Base-by-base conservation (phyloP, 2,113 vertebrate genomes). In the Protobothrops mucrosquamatus region DNA sequence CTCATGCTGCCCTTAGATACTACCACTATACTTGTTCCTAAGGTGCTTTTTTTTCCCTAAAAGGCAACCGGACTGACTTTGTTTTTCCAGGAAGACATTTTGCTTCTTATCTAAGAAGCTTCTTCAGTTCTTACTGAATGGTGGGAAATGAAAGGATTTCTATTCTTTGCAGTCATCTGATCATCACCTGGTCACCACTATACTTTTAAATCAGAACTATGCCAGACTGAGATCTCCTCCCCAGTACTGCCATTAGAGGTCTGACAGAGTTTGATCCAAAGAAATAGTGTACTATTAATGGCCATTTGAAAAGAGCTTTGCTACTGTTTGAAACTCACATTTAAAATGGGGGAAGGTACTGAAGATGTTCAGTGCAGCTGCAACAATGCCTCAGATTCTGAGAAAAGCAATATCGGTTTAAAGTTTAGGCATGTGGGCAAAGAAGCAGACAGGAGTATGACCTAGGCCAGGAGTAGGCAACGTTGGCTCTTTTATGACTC, bases 1-100 rank as follows among this genome's bases (percentile, higher is more conserved):
- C 2, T 74, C 2, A 0, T 39, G 15, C 15, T 39, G 2, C 6
- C 69, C 7, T 74, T 74, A 39, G n/a, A 74, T 74, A 74, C 5
- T 5, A 6, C 69, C n/a, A 74, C n/a, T 74, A 8, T 20, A 34
- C n/a, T n/a, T 64, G 26, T n/a, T 12, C 26, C 61, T n/a, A 14
- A 64, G 11, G 26, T 64, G 26, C 61, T 64, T 1, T 0, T 3
- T 1, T 4, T 1, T 3, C 4, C 11, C 24, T 22, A 1, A 64
- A 64, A 64, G 26, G 61, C 61, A 64, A 64, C 11, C 29, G 11
- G 11, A 64, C 11, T 64, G 11, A 64, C 11, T 64, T 29, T 64
- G 61, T n/a, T 64, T 64, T 64, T n/a, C 61, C 4, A 11, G 14
- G 61, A 14, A 64, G 29, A 64, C 61, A 64, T 64, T 64, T 64